Evolutionary conservation across 1,140 invertebrate genomes (phyloP).

Genomic region (Tribolium madens): DNA sequence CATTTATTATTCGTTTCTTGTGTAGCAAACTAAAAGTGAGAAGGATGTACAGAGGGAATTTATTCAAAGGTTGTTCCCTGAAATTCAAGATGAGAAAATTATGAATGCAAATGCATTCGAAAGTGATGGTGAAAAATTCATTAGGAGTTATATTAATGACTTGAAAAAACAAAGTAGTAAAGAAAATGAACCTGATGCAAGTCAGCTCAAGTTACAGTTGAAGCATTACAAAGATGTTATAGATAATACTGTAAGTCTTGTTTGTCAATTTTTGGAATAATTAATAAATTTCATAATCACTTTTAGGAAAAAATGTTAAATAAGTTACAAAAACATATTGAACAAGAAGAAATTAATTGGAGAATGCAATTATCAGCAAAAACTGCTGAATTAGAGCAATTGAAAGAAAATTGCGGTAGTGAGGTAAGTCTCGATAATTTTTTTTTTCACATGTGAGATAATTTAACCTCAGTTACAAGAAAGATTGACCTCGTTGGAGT

Average conservation of each 20-base stretch:
- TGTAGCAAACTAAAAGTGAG: slow-evolving; percentile 68
- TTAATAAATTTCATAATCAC: slow-evolving; percentile 50
- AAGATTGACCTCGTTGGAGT: background rate
- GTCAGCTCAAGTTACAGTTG: slow-evolving; percentile 73
- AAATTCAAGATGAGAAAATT: slow-evolving; percentile 63
- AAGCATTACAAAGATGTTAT: slow-evolving; percentile 81
- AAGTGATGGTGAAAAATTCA: slow-evolving; percentile 46
- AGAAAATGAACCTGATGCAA: slow-evolving; percentile 46
- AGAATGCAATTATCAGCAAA: slow-evolving; percentile 72
- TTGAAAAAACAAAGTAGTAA: slow-evolving; percentile 39
- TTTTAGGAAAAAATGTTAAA: slow-evolving; percentile 77
- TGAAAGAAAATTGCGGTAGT: slow-evolving; percentile 63
- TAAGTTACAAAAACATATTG: slow-evolving; percentile 77
- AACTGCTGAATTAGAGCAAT: slow-evolving; percentile 72
- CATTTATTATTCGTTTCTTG: slow-evolving; percentile 47
- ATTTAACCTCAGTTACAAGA: slow-evolving; percentile 18
- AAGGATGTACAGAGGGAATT: slow-evolving; percentile 71
- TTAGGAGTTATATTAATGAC: slow-evolving; percentile 48
- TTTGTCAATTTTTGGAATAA: slow-evolving; percentile 38
- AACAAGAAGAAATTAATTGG: slow-evolving; percentile 79
- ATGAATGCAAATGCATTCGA: too few species aligned
- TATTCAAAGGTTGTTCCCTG: slow-evolving; percentile 72
- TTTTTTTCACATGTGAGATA: background rate
- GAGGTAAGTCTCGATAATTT: slow-evolving; percentile 53
- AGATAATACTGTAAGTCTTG: slow-evolving; percentile 76